phyloP scores from a whole-genome alignment of 2,797 vertebrate genomes.

The Enteromius anoplus region DNA sequence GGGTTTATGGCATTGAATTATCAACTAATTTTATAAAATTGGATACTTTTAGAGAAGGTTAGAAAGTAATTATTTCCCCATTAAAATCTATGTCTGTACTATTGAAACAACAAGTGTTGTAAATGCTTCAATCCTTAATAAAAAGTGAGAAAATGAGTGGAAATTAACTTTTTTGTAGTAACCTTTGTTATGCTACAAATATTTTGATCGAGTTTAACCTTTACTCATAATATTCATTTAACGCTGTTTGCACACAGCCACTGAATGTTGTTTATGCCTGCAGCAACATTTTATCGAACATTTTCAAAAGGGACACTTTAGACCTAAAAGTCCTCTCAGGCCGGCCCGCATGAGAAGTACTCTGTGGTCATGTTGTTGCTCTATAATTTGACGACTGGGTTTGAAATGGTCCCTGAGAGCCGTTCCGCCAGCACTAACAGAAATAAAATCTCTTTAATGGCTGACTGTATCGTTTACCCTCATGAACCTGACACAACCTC shows the following conservation, averaged over 20 bases:
- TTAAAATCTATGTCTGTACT: not conserved
- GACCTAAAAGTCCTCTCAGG: not conserved
- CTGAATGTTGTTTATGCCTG: not conserved
- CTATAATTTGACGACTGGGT: slow-evolving; percentile 68
- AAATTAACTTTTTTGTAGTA: not conserved
- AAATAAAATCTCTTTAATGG: slow-evolving; percentile 77
- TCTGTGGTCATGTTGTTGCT: slow-evolving; percentile 70
- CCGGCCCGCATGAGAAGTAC: slow-evolving; percentile 47
- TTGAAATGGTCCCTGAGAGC: slow-evolving; percentile 71
- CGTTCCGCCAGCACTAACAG: slow-evolving; percentile 70
- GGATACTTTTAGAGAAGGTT: not conserved
- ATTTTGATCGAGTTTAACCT: not conserved
- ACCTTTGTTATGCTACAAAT: not conserved
- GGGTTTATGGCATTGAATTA: not conserved
- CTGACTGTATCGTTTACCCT: slow-evolving; percentile 73
- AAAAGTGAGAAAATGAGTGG: not conserved
- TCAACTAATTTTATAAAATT: not conserved
- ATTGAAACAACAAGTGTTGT: not conserved
- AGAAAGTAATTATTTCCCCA: not conserved
- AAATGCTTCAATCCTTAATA: not conserved
- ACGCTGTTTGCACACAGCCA: not conserved
- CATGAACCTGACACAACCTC: slow-evolving; percentile 65
- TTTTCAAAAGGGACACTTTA: not conserved
- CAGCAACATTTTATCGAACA: not conserved
- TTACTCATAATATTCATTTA: not conserved